Evolutionary conservation across 2,888 invertebrate genomes (phyloP).

Genomic region (Lasiommata megera): DNA sequence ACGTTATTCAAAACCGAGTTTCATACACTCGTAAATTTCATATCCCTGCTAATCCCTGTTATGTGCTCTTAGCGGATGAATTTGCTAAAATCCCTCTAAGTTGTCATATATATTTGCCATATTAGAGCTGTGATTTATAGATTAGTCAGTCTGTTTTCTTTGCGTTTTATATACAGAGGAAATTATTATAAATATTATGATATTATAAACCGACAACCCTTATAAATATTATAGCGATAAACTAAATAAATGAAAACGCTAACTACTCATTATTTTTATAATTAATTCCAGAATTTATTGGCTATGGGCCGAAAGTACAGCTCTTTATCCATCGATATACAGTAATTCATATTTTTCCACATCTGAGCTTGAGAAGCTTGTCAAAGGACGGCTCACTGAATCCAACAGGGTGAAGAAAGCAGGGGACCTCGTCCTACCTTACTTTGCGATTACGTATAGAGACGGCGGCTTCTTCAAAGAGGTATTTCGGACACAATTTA

Average conservation of each 20-base stretch:
- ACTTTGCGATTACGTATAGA: slow-evolving; percentile 87
- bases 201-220: too few species aligned
- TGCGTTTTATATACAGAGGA: too few species aligned
- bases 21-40: too few species aligned
- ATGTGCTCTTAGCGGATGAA: too few species aligned
- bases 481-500: slow-evolving; percentile 54
- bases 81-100: too few species aligned
- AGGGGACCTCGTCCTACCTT: slow-evolving; percentile 78
- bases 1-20: too few species aligned
- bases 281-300: slow-evolving; percentile 81
- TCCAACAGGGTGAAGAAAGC: slow-evolving; percentile 71
- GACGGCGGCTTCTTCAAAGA: slow-evolving; percentile 82
- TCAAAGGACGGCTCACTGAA: slow-evolving; percentile 84
- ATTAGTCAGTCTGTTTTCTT: too few species aligned
- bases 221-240: too few species aligned
- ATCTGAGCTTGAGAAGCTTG: slow-evolving; percentile 75
- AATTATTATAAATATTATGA: too few species aligned
- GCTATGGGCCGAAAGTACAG: slow-evolving; percentile 85
- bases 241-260: not conserved
- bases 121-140: too few species aligned
- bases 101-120: too few species aligned
- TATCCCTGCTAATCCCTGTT: too few species aligned
- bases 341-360: slow-evolving; percentile 70
- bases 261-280: not conserved
- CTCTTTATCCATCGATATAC: slow-evolving; percentile 88